Evolutionary conservation across 2,797 vertebrate species (phyloP), one percentile per base, ranked within the genome.

Genomic region (Allobates femoralis): DNA sequence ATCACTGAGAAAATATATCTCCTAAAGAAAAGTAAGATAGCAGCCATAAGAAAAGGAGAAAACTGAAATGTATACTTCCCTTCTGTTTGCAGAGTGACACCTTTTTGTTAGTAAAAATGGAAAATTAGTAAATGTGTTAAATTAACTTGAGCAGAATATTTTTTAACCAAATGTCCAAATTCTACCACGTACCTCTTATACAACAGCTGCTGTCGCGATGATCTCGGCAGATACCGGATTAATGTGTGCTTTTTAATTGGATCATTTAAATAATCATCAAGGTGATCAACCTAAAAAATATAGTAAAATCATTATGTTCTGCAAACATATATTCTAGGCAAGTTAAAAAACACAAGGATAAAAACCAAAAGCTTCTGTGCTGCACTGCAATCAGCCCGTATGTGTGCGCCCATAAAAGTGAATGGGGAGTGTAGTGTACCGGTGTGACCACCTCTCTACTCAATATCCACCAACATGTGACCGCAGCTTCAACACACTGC

Each of bases 261-360:
- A 90, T 99, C 96, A 5, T 92, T 96, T 91, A 99, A 93, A 89
- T 94, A 97, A 0, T 96, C 95, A 64, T 98, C 96, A 62, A 99
- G 92, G 84, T 95, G 94, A 0, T 98, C 97, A 73, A 99, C 95
- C 98, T 99, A 87, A 1, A 50, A 66, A 15, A 83, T n/a, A 62
- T 46, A 80, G 6, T 18, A 37, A 71, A 5, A 34, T 18, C 28
- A 21, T 21, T 34, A 69, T 21, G 14, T 19, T 18, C 18, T 21
- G 18, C 18, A 6, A 56, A 18, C 1, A 46, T 7, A 46, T 46
- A 46, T 46, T 46, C 41, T 46, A 46, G 11, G 41, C 41, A 41
- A 2, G 7, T 41, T 3, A 41, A 41, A 41, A 41, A 7, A 3
- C 7, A 41, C 3, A 41, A 41, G 7, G 7, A 41, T 3, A 41